Percentiles rank a stretch among this genome's conserved stretches.
Conservation (phyloP, 2,113 vertebrate species). For the Laterallus jamaicensis region DNA sequence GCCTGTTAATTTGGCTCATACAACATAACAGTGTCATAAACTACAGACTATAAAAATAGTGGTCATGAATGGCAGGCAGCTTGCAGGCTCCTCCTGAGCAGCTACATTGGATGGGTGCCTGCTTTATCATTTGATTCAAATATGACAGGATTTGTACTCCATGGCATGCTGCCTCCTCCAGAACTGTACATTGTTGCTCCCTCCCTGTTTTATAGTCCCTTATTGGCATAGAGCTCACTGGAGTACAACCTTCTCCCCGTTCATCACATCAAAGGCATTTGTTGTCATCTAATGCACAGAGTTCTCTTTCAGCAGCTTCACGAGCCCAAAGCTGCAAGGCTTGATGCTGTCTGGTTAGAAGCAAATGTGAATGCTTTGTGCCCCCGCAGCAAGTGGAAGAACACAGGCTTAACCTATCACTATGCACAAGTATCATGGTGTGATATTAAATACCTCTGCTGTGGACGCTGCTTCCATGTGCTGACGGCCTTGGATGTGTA, state of each 20-base stretch:
- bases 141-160: not conserved
- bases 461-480: not conserved
- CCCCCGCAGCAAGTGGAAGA: not conserved
- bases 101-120: not conserved
- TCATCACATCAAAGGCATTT: not conserved
- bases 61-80: not conserved
- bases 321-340: constrained; percentile 5
- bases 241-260: not conserved
- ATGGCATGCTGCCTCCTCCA: constrained; percentile 3
- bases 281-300: not conserved
- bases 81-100: not conserved
- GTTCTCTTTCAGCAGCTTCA: constrained; percentile 20
- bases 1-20: not conserved
- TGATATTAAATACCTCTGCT: constrained; percentile 62
- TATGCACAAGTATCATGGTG: not conserved
- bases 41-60: not conserved
- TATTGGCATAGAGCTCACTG: not conserved
- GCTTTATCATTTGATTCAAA: not conserved
- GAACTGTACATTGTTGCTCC: not conserved
- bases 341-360: constrained; percentile 34
- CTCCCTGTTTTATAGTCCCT: not conserved
- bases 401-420: not conserved
- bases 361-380: not conserved
- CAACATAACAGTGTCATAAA: not conserved
- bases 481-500: not conserved